Evolutionary conservation across 2,113 vertebrate genomes (phyloP).

Genomic region (Serilophus lunatus): DNA sequence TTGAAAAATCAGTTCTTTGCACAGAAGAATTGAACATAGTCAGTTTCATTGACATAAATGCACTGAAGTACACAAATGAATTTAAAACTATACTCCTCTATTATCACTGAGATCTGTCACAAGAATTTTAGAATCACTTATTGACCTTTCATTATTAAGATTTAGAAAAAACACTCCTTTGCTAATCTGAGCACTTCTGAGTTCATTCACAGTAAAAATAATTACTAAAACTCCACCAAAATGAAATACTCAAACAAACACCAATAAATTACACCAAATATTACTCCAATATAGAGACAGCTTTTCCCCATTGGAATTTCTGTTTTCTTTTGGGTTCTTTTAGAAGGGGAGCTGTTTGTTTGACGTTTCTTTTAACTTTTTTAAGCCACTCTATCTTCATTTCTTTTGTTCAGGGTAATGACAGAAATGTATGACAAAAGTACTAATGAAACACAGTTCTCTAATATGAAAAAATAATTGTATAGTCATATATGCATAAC

Average conservation of each 20-base stretch:
- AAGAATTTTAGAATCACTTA: background rate
- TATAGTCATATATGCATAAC: background rate
- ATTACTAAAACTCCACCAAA: background rate
- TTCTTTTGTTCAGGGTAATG: background rate
- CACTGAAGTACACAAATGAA: background rate
- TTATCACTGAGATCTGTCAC: constrained; percentile 4
- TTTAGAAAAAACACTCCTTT: background rate
- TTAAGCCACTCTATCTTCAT: background rate
- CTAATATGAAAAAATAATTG: background rate
- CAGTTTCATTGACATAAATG: background rate
- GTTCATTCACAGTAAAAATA: background rate
- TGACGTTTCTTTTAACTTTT: background rate
- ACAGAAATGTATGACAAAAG: background rate
- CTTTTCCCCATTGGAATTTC: background rate
- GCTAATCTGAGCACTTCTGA: background rate
- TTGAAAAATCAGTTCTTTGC: constrained; percentile 6
- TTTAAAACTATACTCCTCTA: background rate
- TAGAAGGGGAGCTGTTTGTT: background rate
- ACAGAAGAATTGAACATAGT: background rate
- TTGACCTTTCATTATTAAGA: constrained; percentile 1
- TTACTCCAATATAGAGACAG: background rate
- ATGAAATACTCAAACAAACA: background rate
- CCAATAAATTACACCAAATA: background rate
- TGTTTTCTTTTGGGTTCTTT: background rate
- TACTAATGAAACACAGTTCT: background rate